A percentile compares a stretch with the other conserved stretches of the same genome.
Evolutionary conservation across 2,888 invertebrate genomes (phyloP).

Genomic region (Cerceris rybyensis): DNA sequence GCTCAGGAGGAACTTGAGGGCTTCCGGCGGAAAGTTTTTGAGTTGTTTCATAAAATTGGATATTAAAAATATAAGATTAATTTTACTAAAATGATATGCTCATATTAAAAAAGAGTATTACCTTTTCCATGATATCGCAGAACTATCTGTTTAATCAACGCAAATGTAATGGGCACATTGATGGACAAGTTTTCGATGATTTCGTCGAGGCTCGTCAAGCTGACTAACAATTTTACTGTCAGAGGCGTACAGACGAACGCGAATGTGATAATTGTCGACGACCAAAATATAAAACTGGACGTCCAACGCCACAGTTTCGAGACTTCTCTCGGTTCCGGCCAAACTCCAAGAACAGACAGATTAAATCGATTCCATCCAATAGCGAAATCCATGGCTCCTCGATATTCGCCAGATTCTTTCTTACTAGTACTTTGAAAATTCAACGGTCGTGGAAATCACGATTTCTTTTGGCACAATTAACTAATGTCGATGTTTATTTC

Average conservation of each 20-base stretch:
- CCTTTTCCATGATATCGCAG: slow-evolving; percentile 43
- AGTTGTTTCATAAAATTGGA: background rate
- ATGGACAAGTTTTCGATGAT: slow-evolving; percentile 56
- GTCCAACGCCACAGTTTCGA: slow-evolving; percentile 3
- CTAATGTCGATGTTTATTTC: too few species aligned
- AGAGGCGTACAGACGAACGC: slow-evolving; percentile 49
- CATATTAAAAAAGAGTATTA: slow-evolving; percentile 13
- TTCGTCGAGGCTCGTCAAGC: slow-evolving; percentile 42
- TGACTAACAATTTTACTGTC: slow-evolving; percentile 35
- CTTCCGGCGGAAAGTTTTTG: slow-evolving; percentile 17
- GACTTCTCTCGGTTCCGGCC: slow-evolving; percentile 54
- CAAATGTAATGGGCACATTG: slow-evolving; percentile 49
- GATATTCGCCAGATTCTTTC: background rate
- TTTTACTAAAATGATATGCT: too few species aligned
- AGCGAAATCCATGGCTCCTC: slow-evolving; percentile 28
- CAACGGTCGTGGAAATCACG: too few species aligned
- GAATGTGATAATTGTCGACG: slow-evolving; percentile 24
- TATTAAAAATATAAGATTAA: background rate
- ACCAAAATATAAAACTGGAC: slow-evolving; percentile 42
- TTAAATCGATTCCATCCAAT: slow-evolving; percentile 56
- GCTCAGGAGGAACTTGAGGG: slow-evolving; percentile 8
- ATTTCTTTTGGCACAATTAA: too few species aligned
- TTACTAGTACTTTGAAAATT: too few species aligned
- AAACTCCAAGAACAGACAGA: slow-evolving; percentile 57
- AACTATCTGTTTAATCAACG: slow-evolving; percentile 45